These are phyloP conservation scores for Hydropsyche tenuis DNA, from an alignment of 1,140 invertebrate species.

Conservation along the genomic window DNA sequence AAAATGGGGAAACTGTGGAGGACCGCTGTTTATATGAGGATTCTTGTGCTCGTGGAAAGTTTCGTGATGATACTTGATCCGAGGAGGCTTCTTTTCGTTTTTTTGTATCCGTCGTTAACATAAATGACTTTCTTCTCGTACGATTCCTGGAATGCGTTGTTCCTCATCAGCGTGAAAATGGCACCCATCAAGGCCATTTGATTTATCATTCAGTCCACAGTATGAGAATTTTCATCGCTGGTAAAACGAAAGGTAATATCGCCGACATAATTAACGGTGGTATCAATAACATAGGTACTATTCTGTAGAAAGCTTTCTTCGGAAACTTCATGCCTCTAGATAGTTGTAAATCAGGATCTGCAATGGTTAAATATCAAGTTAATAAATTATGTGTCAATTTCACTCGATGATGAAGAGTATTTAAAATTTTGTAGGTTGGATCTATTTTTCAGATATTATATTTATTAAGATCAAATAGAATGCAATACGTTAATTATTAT, in stretches of 20 bases:
- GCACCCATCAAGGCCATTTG: slow-evolving; percentile 60
- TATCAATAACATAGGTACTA: slow-evolving; percentile 56
- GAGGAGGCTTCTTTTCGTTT: slow-evolving; percentile 52
- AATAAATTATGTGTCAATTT: no score
- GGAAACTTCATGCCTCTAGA: slow-evolving; percentile 57
- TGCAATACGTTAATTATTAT: not conserved
- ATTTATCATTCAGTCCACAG: slow-evolving; percentile 57
- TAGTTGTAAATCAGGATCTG: slow-evolving; percentile 51
- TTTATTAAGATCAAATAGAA: no score
- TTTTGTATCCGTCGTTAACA: slow-evolving; percentile 58
- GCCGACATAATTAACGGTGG: slow-evolving; percentile 61
- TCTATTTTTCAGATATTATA: not conserved
- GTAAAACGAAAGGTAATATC: slow-evolving; percentile 60
- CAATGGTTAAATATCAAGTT: slow-evolving; percentile 39
- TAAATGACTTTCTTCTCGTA: slow-evolving; percentile 59
- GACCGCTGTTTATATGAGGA: not conserved
- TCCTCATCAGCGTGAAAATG: slow-evolving; percentile 59
- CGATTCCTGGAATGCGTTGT: slow-evolving; percentile 60
- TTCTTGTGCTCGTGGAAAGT: slow-evolving; percentile 19
- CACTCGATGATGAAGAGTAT: no score
- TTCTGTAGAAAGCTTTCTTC: slow-evolving; percentile 55
- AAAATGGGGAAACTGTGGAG: slow-evolving; percentile 3
- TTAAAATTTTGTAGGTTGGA: not conserved
- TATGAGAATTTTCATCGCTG: slow-evolving; percentile 60
- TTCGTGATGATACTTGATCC: slow-evolving; percentile 31